These are phyloP conservation scores for Zygaena filipendulae DNA, from an alignment of 2,888 invertebrate species.

Conservation along the genomic window DNA sequence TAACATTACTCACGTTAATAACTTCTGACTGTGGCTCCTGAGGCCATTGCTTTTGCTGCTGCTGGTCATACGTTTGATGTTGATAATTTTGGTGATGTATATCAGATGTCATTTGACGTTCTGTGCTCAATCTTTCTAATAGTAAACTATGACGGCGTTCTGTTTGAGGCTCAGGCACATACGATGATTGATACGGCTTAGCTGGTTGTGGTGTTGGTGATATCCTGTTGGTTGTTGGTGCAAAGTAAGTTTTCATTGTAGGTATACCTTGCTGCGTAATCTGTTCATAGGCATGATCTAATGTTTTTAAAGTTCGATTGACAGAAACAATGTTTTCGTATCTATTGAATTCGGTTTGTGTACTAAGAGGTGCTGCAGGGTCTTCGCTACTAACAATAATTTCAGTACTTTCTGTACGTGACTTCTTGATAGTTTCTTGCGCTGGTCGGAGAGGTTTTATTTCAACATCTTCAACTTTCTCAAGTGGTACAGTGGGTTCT, in stretches of 20 bases:
- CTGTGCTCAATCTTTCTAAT: constrained; percentile 50
- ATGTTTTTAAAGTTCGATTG: constrained; percentile 51
- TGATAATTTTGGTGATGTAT: constrained; percentile 41
- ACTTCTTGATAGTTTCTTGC: constrained; percentile 41
- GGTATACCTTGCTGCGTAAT: constrained; percentile 40
- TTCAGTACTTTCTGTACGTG: constrained; percentile 48
- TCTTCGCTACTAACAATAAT: constrained; percentile 40
- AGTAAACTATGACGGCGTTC: constrained; percentile 56
- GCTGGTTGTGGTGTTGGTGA: constrained; percentile 37
- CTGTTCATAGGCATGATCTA: constrained; percentile 49
- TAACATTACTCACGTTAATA: constrained; percentile 50
- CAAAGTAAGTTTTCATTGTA: constrained; percentile 45
- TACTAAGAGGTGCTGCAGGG: constrained; percentile 36
- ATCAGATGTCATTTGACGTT: constrained; percentile 44
- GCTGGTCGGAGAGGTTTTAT: constrained; percentile 53
- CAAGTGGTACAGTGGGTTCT: constrained; percentile 52
- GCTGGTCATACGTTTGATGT: constrained; percentile 38
- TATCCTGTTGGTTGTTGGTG: constrained; percentile 40
- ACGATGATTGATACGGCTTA: constrained; percentile 41
- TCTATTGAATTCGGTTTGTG: constrained; percentile 52
- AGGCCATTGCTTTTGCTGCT: constrained; percentile 38
- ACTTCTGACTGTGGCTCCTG: constrained; percentile 57
- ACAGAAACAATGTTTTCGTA: constrained; percentile 56
- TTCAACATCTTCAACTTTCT: constrained; percentile 57
- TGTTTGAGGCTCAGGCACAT: constrained; percentile 33